These are phyloP conservation scores for Protobothrops flavoviridis DNA, from an alignment of 2,113 vertebrate species.

Conservation along the genomic window DNA sequence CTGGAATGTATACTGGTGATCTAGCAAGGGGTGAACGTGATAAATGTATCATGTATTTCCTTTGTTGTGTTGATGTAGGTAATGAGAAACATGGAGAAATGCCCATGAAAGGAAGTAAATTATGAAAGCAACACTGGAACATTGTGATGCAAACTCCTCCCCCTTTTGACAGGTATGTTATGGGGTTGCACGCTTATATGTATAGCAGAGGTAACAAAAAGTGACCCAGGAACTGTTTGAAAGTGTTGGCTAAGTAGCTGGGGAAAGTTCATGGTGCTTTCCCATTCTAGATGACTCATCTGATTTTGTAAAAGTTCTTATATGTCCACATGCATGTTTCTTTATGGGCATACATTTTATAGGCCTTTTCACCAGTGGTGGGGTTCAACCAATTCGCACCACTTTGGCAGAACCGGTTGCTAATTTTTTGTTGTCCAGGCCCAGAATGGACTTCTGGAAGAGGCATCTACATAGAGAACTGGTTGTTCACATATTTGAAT, in stretches of 20 bases:
- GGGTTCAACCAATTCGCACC: too few relatives aligned
- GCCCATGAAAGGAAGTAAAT: not conserved
- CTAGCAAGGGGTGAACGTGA: not conserved
- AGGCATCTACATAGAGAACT: too few relatives aligned
- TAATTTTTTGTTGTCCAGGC: too few relatives aligned
- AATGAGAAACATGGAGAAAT: not conserved
- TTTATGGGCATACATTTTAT: not conserved
- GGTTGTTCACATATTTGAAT: too few relatives aligned
- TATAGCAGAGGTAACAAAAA: not conserved
- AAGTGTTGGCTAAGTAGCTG: not conserved
- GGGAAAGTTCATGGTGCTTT: not conserved
- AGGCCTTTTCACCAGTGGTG: not conserved
- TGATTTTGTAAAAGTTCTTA: not conserved
- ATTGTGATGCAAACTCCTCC: not conserved
- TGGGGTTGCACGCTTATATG: not conserved
- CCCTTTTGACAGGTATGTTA: not conserved
- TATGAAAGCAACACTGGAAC: not conserved
- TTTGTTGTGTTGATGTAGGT: not conserved
- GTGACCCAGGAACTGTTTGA: not conserved
- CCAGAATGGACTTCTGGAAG: too few relatives aligned
- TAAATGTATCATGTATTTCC: not conserved
- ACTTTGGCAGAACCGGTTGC: too few relatives aligned
- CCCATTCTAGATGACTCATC: not conserved
- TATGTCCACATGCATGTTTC: not conserved
- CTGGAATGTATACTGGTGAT: not conserved